Conservation (phyloP, 2,113 vertebrate species). For the Cheirogaleus medius region DNA sequence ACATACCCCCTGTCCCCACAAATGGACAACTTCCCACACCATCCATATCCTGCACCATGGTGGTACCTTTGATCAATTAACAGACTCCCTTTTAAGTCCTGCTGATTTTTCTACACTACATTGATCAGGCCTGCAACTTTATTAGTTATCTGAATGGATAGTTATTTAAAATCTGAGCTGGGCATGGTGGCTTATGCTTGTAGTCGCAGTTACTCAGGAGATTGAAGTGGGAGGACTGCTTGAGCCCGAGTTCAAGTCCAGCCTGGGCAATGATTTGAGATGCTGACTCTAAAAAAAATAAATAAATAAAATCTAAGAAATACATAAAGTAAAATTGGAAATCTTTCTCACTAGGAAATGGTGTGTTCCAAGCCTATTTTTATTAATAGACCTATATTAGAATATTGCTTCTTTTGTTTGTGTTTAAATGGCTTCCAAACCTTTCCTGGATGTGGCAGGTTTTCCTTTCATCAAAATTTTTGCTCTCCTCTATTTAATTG, state of each 20-base stretch:
- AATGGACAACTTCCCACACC: not conserved
- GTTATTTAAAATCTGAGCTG: not conserved
- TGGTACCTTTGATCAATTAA: not conserved
- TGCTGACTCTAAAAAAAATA: not conserved
- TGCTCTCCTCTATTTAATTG: not conserved
- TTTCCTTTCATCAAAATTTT: slow-evolving; percentile 33
- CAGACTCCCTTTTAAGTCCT: not conserved
- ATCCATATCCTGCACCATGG: not conserved
- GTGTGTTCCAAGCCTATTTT: not conserved
- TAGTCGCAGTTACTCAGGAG: not conserved
- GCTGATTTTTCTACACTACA: not conserved
- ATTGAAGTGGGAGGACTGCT: not conserved
- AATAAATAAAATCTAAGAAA: not conserved
- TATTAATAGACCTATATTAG: not conserved
- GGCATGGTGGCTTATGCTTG: not conserved
- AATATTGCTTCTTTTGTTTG: not conserved
- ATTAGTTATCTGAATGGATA: not conserved
- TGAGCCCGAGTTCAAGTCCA: not conserved
- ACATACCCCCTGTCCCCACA: not conserved
- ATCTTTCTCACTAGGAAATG: not conserved
- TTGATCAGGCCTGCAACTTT: not conserved
- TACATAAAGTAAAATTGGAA: not conserved
- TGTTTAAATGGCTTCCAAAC: not conserved
- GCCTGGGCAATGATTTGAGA: not conserved
- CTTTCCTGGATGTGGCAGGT: not conserved